Evolutionary conservation across 2,797 vertebrate genomes (phyloP), one percentile per base, ranked within the genome.

Genomic region (Scarus forsteni): DNA sequence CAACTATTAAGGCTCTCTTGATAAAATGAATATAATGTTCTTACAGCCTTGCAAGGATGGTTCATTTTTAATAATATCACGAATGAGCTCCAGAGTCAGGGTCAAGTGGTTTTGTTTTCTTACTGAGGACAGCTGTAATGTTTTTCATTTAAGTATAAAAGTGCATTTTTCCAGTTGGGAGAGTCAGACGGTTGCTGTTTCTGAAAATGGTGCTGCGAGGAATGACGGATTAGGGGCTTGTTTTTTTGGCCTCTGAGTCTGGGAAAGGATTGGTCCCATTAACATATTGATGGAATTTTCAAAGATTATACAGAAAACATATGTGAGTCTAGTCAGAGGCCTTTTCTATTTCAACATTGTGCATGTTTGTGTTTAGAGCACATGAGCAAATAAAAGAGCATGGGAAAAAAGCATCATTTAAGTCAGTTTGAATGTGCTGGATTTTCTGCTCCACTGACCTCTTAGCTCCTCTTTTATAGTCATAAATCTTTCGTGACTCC

Each of bases 271-370:
- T 75, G 60, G 66, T 84, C 66, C 75, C 74, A 86, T 85, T 83
- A 76, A 70, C 78, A 85, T 91, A 75, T 69, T 85, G 72, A 89
- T 79, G 70, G 55, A 77, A 81, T 85, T 82, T 77, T 75, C 36
- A 35, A 66, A 79, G 72, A 66, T 83, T 75, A 73, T 66, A 60
- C 60, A 46, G 62, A 80, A 80, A 83, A 65, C 56, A 84, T 19
- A 69, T 66, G 69, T 77, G 53, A 65, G 70, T 55, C 75, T 46
- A 70, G 57, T 83, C 74, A 49, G 16, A 70, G 59, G 61, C 48
- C 67, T 55, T 61, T 49, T 36, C 48, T 15, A 19, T 68, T 52
- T 67, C 10, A 16, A 36, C 27, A 34, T 50, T 45, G 15, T 57
- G 54, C 55, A 15, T 61, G 46, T 71, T 8, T 79, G 51, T 69